A percentile compares a stretch with the other conserved stretches of the same genome.
These are phyloP conservation scores for Exocentrus adspersus DNA, from an alignment of 2,888 invertebrate genomes.

Conservation along the genomic window DNA sequence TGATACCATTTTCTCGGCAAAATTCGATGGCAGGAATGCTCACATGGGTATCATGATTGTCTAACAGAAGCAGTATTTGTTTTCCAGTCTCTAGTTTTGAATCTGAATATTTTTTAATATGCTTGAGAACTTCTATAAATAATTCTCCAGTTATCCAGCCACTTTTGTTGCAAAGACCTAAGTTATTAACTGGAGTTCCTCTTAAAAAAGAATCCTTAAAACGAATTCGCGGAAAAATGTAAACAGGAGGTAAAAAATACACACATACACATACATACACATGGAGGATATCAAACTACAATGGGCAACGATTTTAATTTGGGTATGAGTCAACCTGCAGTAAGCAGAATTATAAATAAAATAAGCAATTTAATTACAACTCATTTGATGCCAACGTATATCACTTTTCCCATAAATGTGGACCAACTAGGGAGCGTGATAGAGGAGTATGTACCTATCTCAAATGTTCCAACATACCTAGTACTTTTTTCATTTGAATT, in stretches of 20 bases:
- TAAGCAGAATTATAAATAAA: constrained; percentile 8
- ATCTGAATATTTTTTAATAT: too few relatives aligned
- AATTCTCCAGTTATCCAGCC: not conserved
- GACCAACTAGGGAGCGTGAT: not conserved
- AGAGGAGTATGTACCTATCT: not conserved
- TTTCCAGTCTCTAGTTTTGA: not conserved
- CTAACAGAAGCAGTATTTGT: not conserved
- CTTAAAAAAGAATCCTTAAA: not conserved
- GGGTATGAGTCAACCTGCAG: constrained; percentile 8
- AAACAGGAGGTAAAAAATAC: not conserved
- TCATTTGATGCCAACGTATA: constrained; percentile 6
- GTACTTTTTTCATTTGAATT: too few relatives aligned
- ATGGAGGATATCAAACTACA: constrained; percentile 9
- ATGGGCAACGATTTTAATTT: constrained; percentile 14
- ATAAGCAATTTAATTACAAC: not conserved
- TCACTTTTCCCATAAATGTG: not conserved
- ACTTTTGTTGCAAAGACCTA: not conserved
- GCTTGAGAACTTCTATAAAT: not conserved
- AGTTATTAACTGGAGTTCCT: not conserved
- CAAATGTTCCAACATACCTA: too few relatives aligned
- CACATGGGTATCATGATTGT: not conserved
- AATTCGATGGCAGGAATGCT: not conserved
- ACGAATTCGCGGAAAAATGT: not conserved
- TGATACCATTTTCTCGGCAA: not conserved
- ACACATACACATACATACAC: too few relatives aligned